Conservation (phyloP, 2,888 invertebrate species). For the Odontocolon sp. region DNA sequence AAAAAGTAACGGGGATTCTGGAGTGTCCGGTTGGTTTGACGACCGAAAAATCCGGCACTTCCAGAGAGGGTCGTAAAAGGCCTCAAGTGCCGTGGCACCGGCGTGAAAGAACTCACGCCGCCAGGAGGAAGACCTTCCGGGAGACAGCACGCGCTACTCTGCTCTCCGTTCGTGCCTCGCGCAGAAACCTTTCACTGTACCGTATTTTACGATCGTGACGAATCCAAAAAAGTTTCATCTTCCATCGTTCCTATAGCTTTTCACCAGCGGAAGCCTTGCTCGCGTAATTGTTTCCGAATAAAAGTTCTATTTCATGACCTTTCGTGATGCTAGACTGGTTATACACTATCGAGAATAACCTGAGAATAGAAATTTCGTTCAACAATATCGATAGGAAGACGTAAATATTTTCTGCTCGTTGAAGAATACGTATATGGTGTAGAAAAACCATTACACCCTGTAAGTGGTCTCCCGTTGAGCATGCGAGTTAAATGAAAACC, state of each 20-base stretch:
- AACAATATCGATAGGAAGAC: background rate
- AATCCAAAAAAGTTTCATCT: slow-evolving; percentile 33
- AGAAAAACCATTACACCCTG: slow-evolving; percentile 47
- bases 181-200: slow-evolving; percentile 47
- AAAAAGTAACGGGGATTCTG: slow-evolving; percentile 51
- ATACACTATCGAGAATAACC: background rate
- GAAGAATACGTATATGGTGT: slow-evolving; percentile 28
- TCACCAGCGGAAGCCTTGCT: background rate
- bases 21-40: slow-evolving; percentile 12
- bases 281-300: slow-evolving; percentile 10
- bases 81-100: slow-evolving; percentile 43
- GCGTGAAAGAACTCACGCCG: slow-evolving; percentile 34
- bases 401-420: background rate
- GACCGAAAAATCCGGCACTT: slow-evolving; percentile 53
- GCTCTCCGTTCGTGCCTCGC: background rate
- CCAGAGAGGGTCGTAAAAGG: slow-evolving; percentile 49
- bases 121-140: slow-evolving; percentile 37
- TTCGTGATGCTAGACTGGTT: background rate
- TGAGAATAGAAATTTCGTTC: background rate
- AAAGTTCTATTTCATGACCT: background rate
- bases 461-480: slow-evolving; percentile 65
- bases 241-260: background rate
- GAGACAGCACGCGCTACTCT: slow-evolving; percentile 40
- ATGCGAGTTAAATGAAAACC: slow-evolving; percentile 67
- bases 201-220: slow-evolving; percentile 49